Evolutionary conservation across 64 coral and sea anemone species (phyloP).

Genomic region (Dendrophyllia cribrosa): DNA sequence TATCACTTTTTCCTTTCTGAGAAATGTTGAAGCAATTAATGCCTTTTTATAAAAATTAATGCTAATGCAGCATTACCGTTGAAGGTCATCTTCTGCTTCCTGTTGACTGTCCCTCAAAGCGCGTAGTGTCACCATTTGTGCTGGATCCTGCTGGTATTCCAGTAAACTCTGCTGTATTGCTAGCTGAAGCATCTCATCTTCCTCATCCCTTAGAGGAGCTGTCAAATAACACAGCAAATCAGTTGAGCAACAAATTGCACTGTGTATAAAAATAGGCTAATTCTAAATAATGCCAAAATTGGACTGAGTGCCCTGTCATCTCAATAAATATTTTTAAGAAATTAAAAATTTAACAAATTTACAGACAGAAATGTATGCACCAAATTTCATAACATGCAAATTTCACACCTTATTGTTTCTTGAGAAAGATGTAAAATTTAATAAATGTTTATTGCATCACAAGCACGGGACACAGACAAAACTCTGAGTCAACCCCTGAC

Average conservation of each 20-base stretch:
- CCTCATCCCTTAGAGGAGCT: constrained; percentile 91
- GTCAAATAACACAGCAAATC: not conserved
- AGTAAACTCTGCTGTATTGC: constrained; percentile 96
- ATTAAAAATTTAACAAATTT: no score
- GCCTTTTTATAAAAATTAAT: no score
- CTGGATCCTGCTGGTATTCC: constrained; percentile 67
- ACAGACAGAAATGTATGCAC: no score
- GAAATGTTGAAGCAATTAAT: no score
- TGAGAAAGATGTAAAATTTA: no score
- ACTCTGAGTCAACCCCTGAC: no score
- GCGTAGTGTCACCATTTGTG: constrained; percentile 31
- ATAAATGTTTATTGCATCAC: no score
- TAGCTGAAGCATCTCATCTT: constrained; percentile 88
- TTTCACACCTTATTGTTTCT: no score
- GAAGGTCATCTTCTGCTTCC: constrained; percentile 67
- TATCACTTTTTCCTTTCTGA: no score
- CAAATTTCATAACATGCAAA: no score
- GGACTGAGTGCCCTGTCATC: no score
- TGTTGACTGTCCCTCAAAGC: constrained; percentile 34
- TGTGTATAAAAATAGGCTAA: not conserved
- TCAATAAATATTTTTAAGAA: not conserved
- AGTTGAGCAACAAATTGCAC: not conserved
- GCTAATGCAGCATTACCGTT: constrained; percentile 36
- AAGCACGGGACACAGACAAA: no score
- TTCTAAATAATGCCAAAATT: not conserved